Percentiles rank a stretch among this genome's conserved stretches.
These are phyloP conservation scores for Odontomyia ornata DNA, from an alignment of 2,888 invertebrate species.

Conservation along the genomic window DNA sequence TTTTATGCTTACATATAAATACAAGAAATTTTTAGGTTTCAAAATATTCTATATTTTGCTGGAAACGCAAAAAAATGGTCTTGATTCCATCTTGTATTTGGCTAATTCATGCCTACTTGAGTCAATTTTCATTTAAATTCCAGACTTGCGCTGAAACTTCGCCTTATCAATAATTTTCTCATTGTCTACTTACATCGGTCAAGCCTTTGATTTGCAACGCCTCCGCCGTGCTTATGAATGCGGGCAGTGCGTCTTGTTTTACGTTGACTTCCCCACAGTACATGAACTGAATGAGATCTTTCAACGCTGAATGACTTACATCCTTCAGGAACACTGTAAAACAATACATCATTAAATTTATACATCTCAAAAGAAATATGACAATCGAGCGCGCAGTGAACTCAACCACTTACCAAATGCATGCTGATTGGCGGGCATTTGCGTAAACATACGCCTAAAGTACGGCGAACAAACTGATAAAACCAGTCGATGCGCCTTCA, in stretches of 20 bases:
- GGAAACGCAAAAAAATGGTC: too few relatives aligned
- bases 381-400: neutral
- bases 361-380: too few relatives aligned
- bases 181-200: slow-evolving; percentile 69
- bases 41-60: too few relatives aligned
- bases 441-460: slow-evolving; percentile 76
- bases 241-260: slow-evolving; percentile 76
- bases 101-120: too few relatives aligned
- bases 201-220: slow-evolving; percentile 77
- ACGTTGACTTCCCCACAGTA: slow-evolving; percentile 78
- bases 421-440: slow-evolving; percentile 75
- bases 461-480: slow-evolving; percentile 78
- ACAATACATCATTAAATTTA: slow-evolving; percentile 49
- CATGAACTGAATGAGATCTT: slow-evolving; percentile 77
- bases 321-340: slow-evolving; percentile 74
- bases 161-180: too few relatives aligned
- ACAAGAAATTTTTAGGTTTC: too few relatives aligned
- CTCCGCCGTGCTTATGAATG: slow-evolving; percentile 77
- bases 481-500: slow-evolving; percentile 77
- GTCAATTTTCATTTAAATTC: too few relatives aligned
- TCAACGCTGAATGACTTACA: slow-evolving; percentile 74
- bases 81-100: too few relatives aligned
- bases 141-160: too few relatives aligned
- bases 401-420: slow-evolving; percentile 68
- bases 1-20: too few relatives aligned